These are phyloP conservation scores for Pelodiscus sinensis DNA, from an alignment of 2,113 vertebrate species.

Conservation along the genomic window DNA sequence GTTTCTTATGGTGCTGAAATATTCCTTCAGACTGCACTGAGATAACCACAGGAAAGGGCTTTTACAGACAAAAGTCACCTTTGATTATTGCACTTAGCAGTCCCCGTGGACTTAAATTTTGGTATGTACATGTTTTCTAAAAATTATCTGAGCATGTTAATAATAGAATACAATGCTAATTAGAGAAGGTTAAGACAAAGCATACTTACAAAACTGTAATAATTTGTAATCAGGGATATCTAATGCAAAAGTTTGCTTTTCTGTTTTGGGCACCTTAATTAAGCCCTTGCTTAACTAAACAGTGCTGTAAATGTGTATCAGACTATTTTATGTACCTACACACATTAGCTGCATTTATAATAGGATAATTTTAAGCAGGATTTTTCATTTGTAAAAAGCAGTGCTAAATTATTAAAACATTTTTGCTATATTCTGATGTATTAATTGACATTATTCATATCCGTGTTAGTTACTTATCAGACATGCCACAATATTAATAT, in stretches of 20 bases:
- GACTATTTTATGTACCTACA: slow-evolving; percentile 50
- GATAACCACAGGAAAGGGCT: slow-evolving; percentile 79
- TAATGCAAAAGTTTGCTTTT: slow-evolving; percentile 68
- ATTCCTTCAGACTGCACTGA: slow-evolving; percentile 83
- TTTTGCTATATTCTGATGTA: slow-evolving; percentile 59
- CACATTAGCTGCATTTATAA: slow-evolving; percentile 59
- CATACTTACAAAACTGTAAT: slow-evolving; percentile 34
- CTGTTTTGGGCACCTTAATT: slow-evolving; percentile 63
- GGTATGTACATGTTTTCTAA: slow-evolving; percentile 81
- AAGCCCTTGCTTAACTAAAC: slow-evolving; percentile 46
- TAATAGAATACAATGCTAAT: slow-evolving; percentile 51
- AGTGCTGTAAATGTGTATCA: slow-evolving; percentile 26
- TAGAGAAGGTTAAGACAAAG: slow-evolving; percentile 9
- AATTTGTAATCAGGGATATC: slow-evolving; percentile 41
- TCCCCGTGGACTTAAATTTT: slow-evolving; percentile 81
- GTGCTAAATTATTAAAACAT: slow-evolving; percentile 72
- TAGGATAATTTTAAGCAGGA: slow-evolving; percentile 41
- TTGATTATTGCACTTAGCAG: slow-evolving; percentile 80
- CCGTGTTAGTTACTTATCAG: slow-evolving; percentile 53
- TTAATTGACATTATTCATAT: slow-evolving; percentile 63
- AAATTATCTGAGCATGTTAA: slow-evolving; percentile 74
- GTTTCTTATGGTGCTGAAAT: slow-evolving; percentile 85
- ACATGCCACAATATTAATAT: slow-evolving; percentile 69
- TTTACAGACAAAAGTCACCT: slow-evolving; percentile 82
- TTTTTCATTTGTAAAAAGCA: slow-evolving; percentile 57